These are phyloP conservation scores for Bactericera cockerelli DNA, from an alignment of 1,140 invertebrate species.

Conservation along the genomic window DNA sequence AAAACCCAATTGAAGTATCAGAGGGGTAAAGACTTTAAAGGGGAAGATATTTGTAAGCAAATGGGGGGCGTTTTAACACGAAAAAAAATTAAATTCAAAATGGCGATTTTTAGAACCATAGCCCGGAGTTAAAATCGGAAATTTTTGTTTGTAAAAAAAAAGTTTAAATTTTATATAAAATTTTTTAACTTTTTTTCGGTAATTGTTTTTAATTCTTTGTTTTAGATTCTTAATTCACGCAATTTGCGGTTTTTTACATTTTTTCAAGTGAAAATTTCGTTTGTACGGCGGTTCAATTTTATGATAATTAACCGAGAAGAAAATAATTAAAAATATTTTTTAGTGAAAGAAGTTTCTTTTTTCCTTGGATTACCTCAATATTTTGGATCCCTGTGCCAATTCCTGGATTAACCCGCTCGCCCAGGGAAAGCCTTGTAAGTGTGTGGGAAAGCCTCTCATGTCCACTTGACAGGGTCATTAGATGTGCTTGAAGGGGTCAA, in stretches of 20 bases:
- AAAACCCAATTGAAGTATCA: neutral
- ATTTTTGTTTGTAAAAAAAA: conserved; percentile 3
- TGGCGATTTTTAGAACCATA: conserved; percentile 7
- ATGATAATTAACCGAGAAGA: neutral
- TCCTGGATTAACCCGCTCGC: too few relatives aligned
- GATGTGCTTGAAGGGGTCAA: too few relatives aligned
- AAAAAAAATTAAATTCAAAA: conserved; percentile 6
- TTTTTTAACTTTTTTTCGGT: neutral
- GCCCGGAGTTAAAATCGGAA: conserved; percentile 2
- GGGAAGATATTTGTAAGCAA: conserved; percentile 2
- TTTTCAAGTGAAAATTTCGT: neutral
- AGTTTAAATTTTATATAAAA: neutral
- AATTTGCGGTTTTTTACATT: neutral
- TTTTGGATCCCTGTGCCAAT: too few relatives aligned
- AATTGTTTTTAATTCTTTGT: too few relatives aligned
- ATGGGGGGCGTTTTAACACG: conserved; percentile 4
- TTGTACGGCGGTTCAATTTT: neutral
- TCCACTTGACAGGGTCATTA: too few relatives aligned
- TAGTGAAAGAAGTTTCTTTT: too few relatives aligned
- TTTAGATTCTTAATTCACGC: too few relatives aligned
- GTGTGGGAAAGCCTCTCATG: too few relatives aligned
- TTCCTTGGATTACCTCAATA: too few relatives aligned
- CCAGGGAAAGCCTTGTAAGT: too few relatives aligned
- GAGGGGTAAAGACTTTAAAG: neutral
- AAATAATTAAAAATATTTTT: too few relatives aligned